Conservation (phyloP, 2,888 invertebrate genomes). For the Agonopterix arenella region DNA sequence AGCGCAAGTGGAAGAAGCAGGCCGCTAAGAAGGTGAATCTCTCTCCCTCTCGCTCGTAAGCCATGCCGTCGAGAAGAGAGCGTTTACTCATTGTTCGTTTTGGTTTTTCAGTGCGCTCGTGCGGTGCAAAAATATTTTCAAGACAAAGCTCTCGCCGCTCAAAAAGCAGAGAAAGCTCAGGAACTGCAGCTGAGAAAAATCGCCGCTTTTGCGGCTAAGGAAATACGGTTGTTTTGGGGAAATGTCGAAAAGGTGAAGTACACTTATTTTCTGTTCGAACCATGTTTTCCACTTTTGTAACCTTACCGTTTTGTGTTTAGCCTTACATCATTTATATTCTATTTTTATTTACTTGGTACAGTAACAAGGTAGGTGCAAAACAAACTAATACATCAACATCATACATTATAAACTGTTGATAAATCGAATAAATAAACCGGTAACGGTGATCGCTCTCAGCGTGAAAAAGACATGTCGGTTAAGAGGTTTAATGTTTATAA, state of each 20-base stretch:
- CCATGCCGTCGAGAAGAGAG: not conserved
- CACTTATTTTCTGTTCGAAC: too few species aligned
- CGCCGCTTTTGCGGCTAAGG: slow-evolving; percentile 94
- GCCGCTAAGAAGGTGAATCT: slow-evolving; percentile 87
- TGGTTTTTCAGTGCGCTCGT: slow-evolving; percentile 81
- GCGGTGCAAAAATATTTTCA: slow-evolving; percentile 95
- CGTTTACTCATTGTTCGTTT: not conserved
- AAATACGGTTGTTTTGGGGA: slow-evolving; percentile 95
- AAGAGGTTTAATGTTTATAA: too few species aligned
- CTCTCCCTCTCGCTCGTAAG: not conserved
- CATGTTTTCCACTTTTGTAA: too few species aligned
- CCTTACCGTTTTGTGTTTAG: too few species aligned
- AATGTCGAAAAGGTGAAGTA: slow-evolving; percentile 90
- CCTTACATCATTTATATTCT: too few species aligned
- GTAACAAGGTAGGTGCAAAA: too few species aligned
- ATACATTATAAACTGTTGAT: too few species aligned
- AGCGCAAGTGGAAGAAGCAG: slow-evolving; percentile 98
- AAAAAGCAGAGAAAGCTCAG: slow-evolving; percentile 94
- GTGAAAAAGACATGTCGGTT: too few species aligned
- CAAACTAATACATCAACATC: too few species aligned
- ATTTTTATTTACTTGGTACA: too few species aligned
- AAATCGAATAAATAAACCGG: too few species aligned
- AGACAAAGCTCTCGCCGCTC: slow-evolving; percentile 92
- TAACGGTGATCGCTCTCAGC: too few species aligned
- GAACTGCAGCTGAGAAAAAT: slow-evolving; percentile 90